These are phyloP conservation scores for Lasioglossum leucozonium DNA, from an alignment of 2,888 invertebrate genomes.

Conservation along the genomic window DNA sequence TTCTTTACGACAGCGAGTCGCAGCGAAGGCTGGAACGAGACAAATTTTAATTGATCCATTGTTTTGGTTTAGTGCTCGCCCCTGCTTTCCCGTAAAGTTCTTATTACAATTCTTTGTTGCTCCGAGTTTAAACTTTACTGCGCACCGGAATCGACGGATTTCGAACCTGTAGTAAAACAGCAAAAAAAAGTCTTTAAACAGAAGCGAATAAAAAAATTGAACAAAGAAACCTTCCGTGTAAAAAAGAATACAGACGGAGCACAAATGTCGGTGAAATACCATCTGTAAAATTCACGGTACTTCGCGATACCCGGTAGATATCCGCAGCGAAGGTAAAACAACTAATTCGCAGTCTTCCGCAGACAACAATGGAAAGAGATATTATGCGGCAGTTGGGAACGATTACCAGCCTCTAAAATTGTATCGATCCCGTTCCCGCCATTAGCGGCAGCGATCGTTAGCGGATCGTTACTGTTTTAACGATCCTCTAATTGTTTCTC, in stretches of 20 bases:
- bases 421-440: slow-evolving; percentile 32
- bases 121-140: not conserved
- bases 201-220: not conserved
- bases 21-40: not conserved
- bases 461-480: slow-evolving; percentile 47
- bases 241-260: not conserved
- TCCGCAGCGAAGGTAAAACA: not conserved
- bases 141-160: not conserved
- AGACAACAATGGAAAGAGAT: slow-evolving; percentile 3
- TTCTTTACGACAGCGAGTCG: not conserved
- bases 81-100: not conserved
- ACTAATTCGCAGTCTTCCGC: slow-evolving; percentile 1
- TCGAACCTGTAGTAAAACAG: not conserved
- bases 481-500: slow-evolving; percentile 50
- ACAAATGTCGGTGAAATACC: not conserved
- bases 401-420: slow-evolving; percentile 34
- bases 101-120: not conserved
- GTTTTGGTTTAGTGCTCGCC: not conserved
- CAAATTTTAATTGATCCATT: not conserved
- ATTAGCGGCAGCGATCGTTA: slow-evolving; percentile 40
- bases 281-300: not conserved
- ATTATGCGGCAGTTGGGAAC: not conserved
- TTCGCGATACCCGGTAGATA: not conserved
- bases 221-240: not conserved
- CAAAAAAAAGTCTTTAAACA: not conserved